Evolutionary conservation across 2,797 vertebrate species (phyloP).

Genomic region (Adelosebastes latens): DNA sequence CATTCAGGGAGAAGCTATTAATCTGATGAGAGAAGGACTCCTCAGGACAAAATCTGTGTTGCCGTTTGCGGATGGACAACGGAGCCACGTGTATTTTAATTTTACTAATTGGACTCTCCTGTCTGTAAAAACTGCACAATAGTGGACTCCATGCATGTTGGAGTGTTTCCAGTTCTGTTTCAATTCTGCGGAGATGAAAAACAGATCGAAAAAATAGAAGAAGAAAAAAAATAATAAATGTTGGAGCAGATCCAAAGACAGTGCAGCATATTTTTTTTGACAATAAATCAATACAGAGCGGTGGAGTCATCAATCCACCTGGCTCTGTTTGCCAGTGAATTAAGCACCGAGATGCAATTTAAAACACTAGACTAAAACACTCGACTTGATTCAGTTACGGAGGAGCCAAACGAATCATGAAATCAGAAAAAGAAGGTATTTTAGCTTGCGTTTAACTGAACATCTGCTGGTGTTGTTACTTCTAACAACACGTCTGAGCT

Average conservation of each 20-base stretch:
- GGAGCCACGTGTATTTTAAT: slow-evolving; percentile 18
- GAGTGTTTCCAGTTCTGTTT: not conserved
- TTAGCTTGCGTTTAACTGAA: not conserved
- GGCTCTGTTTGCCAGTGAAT: slow-evolving; percentile 53
- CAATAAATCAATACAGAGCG: slow-evolving; percentile 67
- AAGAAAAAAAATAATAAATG: slow-evolving; percentile 32
- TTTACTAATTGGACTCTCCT: not conserved
- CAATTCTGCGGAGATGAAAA: slow-evolving; percentile 22
- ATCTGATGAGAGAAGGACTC: slow-evolving; percentile 52
- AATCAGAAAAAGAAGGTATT: not conserved
- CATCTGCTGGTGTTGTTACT: not conserved
- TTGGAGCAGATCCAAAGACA: slow-evolving; percentile 44
- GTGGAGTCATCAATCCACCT: slow-evolving; percentile 47
- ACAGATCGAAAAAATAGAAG: slow-evolving; percentile 27
- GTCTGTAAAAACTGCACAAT: not conserved
- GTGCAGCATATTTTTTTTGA: slow-evolving; percentile 34
- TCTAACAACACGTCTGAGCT: not conserved
- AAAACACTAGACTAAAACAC: slow-evolving; percentile 42
- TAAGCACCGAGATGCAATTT: slow-evolving; percentile 47
- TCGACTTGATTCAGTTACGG: slow-evolving; percentile 10
- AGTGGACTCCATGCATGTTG: not conserved
- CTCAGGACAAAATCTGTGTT: slow-evolving; percentile 31
- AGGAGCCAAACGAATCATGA: slow-evolving; percentile 5
- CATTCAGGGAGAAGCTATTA: slow-evolving; percentile 54
- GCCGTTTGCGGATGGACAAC: slow-evolving; percentile 16